These are phyloP conservation scores for Lophotriccus pileatus DNA, from an alignment of 2,797 vertebrate species.

Conservation along the genomic window DNA sequence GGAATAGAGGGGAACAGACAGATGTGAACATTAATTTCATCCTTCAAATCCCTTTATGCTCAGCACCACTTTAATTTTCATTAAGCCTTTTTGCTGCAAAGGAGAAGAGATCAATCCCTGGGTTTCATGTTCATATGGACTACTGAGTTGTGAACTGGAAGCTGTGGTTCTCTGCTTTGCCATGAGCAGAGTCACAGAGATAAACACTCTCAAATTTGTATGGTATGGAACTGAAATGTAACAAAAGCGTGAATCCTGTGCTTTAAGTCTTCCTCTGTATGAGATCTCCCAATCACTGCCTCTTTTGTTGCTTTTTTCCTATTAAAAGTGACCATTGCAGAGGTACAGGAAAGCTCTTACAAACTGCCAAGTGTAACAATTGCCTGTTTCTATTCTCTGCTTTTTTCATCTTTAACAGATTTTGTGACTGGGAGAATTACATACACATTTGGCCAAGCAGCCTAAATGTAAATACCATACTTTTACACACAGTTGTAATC, in stretches of 20 bases:
- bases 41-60: neutral
- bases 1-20: neutral
- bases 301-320: neutral
- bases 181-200: neutral
- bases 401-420: conserved; percentile 26
- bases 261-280: neutral
- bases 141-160: neutral
- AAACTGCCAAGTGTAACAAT: neutral
- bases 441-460: neutral
- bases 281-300: neutral
- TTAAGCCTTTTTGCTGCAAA: neutral
- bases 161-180: neutral
- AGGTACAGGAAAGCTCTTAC: neutral
- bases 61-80: neutral
- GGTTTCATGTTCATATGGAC: neutral
- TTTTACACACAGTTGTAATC: neutral
- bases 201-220: neutral
- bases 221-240: neutral
- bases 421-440: neutral
- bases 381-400: neutral
- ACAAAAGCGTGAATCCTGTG: neutral
- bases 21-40: neutral
- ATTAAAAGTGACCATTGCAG: neutral
- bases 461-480: conserved; percentile 22
- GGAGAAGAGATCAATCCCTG: neutral